phyloP scores from a whole-genome alignment of 2,888 invertebrate species.

The Nowickia ferox region DNA sequence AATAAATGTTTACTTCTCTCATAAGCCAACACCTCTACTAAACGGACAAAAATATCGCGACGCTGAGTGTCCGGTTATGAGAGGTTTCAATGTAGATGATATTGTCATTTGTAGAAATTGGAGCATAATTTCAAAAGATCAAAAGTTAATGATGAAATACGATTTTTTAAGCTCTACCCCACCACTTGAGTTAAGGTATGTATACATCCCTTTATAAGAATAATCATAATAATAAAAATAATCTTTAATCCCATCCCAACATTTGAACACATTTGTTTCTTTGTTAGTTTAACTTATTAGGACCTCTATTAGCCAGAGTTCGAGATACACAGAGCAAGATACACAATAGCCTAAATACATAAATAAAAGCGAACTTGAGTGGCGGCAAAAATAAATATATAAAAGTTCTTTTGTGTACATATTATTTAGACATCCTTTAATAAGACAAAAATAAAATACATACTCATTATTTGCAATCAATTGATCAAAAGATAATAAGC shows the following conservation, averaged over 20 bases:
- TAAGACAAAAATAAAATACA: conserved; percentile 41
- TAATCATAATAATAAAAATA: too few species aligned
- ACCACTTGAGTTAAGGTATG: too few species aligned
- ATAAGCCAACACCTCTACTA: too few species aligned
- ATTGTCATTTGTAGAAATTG: too few species aligned
- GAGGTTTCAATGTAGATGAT: too few species aligned
- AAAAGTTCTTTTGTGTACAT: conserved; percentile 27
- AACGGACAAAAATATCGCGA: too few species aligned
- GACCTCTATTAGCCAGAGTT: background rate
- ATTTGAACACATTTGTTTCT: conserved; percentile 15
- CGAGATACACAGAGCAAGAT: background rate
- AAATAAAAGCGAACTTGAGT: conserved; percentile 10
- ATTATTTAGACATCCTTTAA: conserved; percentile 21
- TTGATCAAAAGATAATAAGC: conserved; percentile 62
- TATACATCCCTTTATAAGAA: too few species aligned
- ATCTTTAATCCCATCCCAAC: background rate
- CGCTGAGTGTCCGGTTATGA: too few species aligned
- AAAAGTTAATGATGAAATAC: too few species aligned
- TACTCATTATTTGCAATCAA: conserved; percentile 46
- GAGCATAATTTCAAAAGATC: too few species aligned
- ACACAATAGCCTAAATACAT: conserved; percentile 33
- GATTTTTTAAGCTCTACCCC: too few species aligned
- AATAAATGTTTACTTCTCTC: too few species aligned
- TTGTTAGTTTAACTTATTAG: conserved; percentile 29
- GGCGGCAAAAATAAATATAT: conserved; percentile 11